Percentiles rank a stretch among this genome's conserved stretches.
Conservation (phyloP, 2,888 invertebrate species). For the Ethmia dodecea region DNA sequence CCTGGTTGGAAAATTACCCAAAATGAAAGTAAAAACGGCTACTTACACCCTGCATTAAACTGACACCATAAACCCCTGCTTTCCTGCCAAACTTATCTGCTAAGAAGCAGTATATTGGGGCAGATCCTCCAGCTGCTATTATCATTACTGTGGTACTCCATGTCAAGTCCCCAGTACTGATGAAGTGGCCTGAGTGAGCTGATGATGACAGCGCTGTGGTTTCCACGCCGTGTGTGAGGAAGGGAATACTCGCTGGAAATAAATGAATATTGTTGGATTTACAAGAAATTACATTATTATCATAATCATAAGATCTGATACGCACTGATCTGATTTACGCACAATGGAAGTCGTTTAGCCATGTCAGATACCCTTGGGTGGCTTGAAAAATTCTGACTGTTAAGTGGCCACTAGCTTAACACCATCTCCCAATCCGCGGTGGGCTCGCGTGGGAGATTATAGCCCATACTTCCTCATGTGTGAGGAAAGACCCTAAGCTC, state of each 20-base stretch:
- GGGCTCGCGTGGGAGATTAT: too few relatives aligned
- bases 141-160: conserved; percentile 50
- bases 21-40: not conserved
- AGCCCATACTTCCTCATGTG: too few relatives aligned
- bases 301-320: too few relatives aligned
- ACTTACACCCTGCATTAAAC: conserved; percentile 57
- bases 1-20: not conserved
- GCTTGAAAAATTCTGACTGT: too few relatives aligned
- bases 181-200: conserved; percentile 43
- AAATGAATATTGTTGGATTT: too few relatives aligned
- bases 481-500: too few relatives aligned
- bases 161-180: conserved; percentile 29
- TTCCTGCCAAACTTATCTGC: conserved; percentile 46
- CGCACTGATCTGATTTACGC: too few relatives aligned
- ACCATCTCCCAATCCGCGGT: too few relatives aligned
- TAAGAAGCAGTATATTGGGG: conserved; percentile 35
- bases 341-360: too few relatives aligned
- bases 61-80: conserved; percentile 45
- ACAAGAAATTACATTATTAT: too few relatives aligned
- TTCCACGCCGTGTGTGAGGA: conserved; percentile 59
- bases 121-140: conserved; percentile 34
- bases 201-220: conserved; percentile 42
- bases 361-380: too few relatives aligned
- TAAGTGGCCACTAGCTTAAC: too few relatives aligned
- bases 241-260: conserved; percentile 53